Base-by-base conservation (phyloP, 1,140 invertebrate genomes). In the Drosophila littoralis region DNA sequence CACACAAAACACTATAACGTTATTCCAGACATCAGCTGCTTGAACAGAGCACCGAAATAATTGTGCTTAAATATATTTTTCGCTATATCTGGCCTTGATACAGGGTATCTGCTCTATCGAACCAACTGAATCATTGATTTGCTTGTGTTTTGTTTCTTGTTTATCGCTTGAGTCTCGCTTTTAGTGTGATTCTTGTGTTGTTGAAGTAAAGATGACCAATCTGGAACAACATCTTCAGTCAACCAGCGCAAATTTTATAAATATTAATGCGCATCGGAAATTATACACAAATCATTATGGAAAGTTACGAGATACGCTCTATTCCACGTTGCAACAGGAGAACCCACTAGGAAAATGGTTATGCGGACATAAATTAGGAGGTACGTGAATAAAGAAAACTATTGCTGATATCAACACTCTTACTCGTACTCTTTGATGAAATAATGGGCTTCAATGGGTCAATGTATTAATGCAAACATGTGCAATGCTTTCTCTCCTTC, bases 341-440 rank as follows among this genome's bases (percentile, higher is more conserved):
- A 9, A 36, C 8, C 43, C 54, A 15, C 33, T 82, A n/a, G 50
- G 40, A 1, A 69, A 74, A 35, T 22, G 82, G 36, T 6, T 79
- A n/a, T 82, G 77, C 1, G 79, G 79, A 51, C 57, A 46, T 36
- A 76, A 63, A 33, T 45, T 81, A 9, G 67, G 32, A 28, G 83
- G 82, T 86, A 70, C 12, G 76, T 77, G 28, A 12, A 28, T 28
- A 0, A 28, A 28, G 22, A 28, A 28, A 3, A 28, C 0, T 4
- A 28, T 28, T 28, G 4, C 22, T 28, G 22, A 28, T 28, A 28
- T 28, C 22, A 28, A 28, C 22, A 28, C 22, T 40, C n/a, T n/a
- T n/a, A 28, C 22, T 5, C 22, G 22, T 4, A 28, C 22, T 28
- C 22, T 4, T 28, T 28, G 4, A 28, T 5, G 22, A 28, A 28